These are phyloP conservation scores for Amphipyra berbera DNA, from an alignment of 2,888 invertebrate genomes.

Conservation along the genomic window DNA sequence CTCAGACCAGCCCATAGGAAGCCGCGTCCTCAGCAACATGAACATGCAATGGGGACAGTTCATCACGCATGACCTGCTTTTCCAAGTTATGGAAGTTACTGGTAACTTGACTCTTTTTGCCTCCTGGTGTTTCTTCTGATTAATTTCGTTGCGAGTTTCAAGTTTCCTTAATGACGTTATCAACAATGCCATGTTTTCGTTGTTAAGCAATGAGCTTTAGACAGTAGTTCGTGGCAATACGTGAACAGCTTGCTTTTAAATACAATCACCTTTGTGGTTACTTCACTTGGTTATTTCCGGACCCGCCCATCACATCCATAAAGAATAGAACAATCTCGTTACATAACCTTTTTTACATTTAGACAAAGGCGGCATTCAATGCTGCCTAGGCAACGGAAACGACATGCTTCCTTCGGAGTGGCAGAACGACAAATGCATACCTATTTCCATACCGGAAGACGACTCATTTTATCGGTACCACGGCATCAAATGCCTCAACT, in stretches of 20 bases:
- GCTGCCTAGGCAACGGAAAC: constrained; percentile 84
- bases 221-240: too few species aligned
- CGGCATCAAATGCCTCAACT: constrained; percentile 89
- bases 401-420: constrained; percentile 80
- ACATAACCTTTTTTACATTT: too few species aligned
- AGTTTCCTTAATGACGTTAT: too few species aligned
- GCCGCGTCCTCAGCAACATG: constrained; percentile 88
- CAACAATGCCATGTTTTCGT: too few species aligned
- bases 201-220: too few species aligned
- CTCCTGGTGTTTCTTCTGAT: too few species aligned
- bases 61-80: constrained; percentile 92
- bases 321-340: too few species aligned
- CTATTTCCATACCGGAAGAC: constrained; percentile 88
- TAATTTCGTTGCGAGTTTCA: too few species aligned
- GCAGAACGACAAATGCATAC: constrained; percentile 90
- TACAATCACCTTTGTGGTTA: too few species aligned
- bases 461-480: constrained; percentile 88
- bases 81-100: constrained; percentile 90
- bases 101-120: constrained; percentile 67
- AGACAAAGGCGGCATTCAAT: constrained; percentile 88
- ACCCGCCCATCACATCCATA: too few species aligned
- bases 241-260: too few species aligned
- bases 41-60: constrained; percentile 94
- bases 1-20: constrained; percentile 83
- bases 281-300: too few species aligned